Conservation (phyloP, 2,888 invertebrate genomes). For the Pinctada fucata region DNA sequence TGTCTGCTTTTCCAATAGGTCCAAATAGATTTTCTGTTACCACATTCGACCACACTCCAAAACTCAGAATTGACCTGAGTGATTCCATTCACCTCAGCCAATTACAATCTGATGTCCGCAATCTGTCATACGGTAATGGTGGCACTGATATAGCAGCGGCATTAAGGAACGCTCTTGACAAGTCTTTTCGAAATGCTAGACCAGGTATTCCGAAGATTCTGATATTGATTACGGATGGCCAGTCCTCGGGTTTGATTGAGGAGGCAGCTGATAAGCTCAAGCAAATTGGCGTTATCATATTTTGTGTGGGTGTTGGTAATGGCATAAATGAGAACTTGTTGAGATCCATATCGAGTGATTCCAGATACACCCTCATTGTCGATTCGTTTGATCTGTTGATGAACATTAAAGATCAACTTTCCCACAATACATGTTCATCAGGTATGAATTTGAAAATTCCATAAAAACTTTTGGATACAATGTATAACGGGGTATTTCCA, state of each 20-base stretch:
- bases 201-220: not conserved
- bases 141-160: conserved; percentile 9
- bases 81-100: too few species aligned
- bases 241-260: not conserved
- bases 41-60: not conserved
- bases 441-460: not conserved
- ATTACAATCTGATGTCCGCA: not conserved
- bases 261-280: not conserved
- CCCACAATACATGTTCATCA: not conserved
- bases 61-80: not conserved
- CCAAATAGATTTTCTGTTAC: not conserved
- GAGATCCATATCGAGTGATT: not conserved
- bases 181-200: too few species aligned
- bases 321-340: conserved; percentile 1
- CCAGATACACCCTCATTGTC: not conserved
- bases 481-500: too few species aligned
- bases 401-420: not conserved
- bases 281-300: conserved; percentile 7
- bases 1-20: conserved; percentile 2
- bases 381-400: not conserved
- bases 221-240: not conserved
- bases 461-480: too few species aligned
- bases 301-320: conserved; percentile 10
- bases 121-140: not conserved
- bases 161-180: too few species aligned